Percentiles rank a stretch among this genome's conserved stretches.
Conservation (phyloP, 2,113 vertebrate genomes). For the Ibidorhyncha struthersii region DNA sequence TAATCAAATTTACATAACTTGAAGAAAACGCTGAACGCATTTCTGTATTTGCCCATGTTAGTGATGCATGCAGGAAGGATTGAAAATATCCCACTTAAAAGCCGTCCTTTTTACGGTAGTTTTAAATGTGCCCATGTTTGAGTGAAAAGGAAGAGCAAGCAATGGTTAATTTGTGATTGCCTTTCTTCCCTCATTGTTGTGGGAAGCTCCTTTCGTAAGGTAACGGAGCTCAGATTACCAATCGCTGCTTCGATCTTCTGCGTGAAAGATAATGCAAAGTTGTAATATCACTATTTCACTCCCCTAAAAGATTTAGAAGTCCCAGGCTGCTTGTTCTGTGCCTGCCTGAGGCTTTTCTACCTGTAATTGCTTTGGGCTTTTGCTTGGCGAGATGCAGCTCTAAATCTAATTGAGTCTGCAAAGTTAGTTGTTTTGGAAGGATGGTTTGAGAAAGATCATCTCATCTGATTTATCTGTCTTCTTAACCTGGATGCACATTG, state of each 20-base stretch:
- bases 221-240: neutral
- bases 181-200: neutral
- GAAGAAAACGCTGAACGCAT: constrained; percentile 22
- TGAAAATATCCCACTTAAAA: neutral
- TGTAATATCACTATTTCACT: constrained; percentile 46
- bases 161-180: neutral
- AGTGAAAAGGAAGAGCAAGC: neutral
- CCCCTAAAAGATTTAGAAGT: constrained; percentile 57
- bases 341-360: constrained; percentile 53
- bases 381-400: neutral
- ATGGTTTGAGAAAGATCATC: constrained; percentile 8
- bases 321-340: constrained; percentile 52
- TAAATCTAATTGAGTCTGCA: constrained; percentile 46
- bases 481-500: neutral
- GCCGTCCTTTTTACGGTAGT: neutral
- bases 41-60: neutral
- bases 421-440: constrained; percentile 42
- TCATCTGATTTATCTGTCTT: constrained; percentile 1
- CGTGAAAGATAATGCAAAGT: constrained; percentile 30
- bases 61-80: neutral
- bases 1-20: constrained; percentile 45
- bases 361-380: constrained; percentile 74
- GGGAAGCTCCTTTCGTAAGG: neutral
- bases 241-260: neutral
- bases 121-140: neutral